Evolutionary conservation across 2,888 invertebrate species (phyloP).

Genomic region (Campaea margaritaria): DNA sequence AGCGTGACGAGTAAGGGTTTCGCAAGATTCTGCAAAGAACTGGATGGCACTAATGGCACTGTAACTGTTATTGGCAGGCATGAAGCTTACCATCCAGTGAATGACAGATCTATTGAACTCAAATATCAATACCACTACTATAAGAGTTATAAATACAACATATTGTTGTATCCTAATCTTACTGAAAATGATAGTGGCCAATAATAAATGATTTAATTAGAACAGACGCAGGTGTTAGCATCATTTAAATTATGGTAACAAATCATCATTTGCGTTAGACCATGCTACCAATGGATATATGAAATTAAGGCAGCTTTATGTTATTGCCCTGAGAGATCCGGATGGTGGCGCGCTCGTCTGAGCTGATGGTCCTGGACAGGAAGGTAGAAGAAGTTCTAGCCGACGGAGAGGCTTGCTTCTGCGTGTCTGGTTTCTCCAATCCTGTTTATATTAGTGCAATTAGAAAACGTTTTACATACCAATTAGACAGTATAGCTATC

Average conservation of each 20-base stretch:
- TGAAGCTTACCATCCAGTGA: no score
- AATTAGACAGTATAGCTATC: slow-evolving; percentile 4
- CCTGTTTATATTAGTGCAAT: slow-evolving; percentile 76
- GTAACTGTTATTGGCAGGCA: no score
- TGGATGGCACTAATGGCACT: no score
- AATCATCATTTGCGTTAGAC: slow-evolving; percentile 5
- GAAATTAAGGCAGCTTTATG: slow-evolving; percentile 55
- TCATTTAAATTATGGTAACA: background rate
- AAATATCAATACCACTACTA: no score
- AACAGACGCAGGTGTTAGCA: background rate
- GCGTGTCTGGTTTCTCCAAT: slow-evolving; percentile 72
- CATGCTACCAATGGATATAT: slow-evolving; percentile 13
- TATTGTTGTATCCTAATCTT: background rate
- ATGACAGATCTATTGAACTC: no score
- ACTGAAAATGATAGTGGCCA: background rate
- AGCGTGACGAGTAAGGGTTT: no score
- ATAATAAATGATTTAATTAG: background rate
- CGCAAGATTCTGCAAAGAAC: no score
- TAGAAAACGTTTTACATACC: slow-evolving; percentile 46
- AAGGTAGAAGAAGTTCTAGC: slow-evolving; percentile 76
- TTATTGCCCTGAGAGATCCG: slow-evolving; percentile 65
- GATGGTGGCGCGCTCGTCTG: slow-evolving; percentile 68
- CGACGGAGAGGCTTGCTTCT: slow-evolving; percentile 72
- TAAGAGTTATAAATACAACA: no score
- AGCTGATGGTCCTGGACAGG: slow-evolving; percentile 76